These are phyloP conservation scores for Oppia nitens DNA, from an alignment of 1,140 invertebrate species.

Conservation along the genomic window DNA sequence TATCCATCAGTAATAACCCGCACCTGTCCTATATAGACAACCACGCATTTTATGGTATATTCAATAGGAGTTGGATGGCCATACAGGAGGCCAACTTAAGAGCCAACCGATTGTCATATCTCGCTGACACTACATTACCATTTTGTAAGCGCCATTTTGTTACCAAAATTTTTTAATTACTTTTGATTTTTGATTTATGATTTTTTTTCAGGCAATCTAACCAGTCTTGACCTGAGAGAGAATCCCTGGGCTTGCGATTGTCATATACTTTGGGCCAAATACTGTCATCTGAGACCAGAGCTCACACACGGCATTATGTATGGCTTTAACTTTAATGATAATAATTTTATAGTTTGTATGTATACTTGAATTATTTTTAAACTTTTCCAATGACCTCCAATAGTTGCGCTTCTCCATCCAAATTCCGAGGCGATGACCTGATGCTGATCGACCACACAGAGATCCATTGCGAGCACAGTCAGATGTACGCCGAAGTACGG, in stretches of 20 bases:
- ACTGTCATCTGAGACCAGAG: conserved; percentile 14
- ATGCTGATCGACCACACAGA: not conserved
- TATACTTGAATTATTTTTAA: no score
- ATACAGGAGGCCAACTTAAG: conserved; percentile 13
- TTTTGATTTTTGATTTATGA: not conserved
- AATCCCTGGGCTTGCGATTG: conserved; percentile 22
- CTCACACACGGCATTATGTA: not conserved
- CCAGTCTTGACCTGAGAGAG: conserved; percentile 16
- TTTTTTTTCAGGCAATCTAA: conserved; percentile 10
- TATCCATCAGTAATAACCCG: conserved; percentile 15
- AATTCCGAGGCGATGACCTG: conserved; percentile 5
- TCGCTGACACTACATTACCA: conserved; percentile 4
- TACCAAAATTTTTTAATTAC: not conserved
- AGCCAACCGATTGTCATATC: not conserved
- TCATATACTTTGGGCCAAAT: conserved; percentile 17
- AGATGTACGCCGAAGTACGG: not conserved
- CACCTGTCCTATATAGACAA: conserved; percentile 11
- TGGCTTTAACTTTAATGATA: conserved; percentile 6
- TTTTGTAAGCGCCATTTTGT: not conserved
- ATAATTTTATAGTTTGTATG: no score
- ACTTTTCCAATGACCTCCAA: not conserved
- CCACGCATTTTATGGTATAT: conserved; percentile 15
- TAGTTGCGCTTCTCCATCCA: conserved; percentile 14
- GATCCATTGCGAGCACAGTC: conserved; percentile 11
- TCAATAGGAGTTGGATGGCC: conserved; percentile 11